phyloP scores from a whole-genome alignment of 2,888 invertebrate genomes.

The Crossocerus cetratus region DNA sequence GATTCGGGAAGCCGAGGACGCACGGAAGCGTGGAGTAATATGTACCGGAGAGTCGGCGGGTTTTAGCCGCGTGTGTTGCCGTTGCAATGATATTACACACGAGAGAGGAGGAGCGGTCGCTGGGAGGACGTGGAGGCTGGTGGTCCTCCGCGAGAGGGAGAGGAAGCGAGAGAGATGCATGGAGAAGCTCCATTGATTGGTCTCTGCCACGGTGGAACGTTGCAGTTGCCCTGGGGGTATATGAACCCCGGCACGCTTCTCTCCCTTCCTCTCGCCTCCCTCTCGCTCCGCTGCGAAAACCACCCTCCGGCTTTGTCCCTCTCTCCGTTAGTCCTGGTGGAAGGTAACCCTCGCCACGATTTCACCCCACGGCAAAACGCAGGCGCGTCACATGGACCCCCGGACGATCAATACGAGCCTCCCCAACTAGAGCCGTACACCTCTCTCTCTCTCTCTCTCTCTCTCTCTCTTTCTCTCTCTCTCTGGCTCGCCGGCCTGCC shows the following conservation, averaged over 20 bases:
- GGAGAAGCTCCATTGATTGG: slow-evolving; percentile 74
- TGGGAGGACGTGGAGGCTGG: slow-evolving; percentile 28
- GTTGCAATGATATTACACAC: slow-evolving; percentile 44
- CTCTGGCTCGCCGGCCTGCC: not conserved
- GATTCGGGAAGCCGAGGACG: not conserved
- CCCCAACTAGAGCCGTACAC: slow-evolving; percentile 54
- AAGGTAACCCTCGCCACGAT: slow-evolving; percentile 57
- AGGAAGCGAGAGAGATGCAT: slow-evolving; percentile 44
- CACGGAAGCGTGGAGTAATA: not conserved
- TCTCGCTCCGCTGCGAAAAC: slow-evolving; percentile 43
- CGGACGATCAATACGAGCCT: slow-evolving; percentile 74
- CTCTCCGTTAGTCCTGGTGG: slow-evolving; percentile 30
- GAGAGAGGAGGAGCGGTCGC: slow-evolving; percentile 40
- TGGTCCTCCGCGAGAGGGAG: slow-evolving; percentile 23
- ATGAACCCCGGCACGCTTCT: slow-evolving; percentile 69
- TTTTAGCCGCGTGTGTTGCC: slow-evolving; percentile 4
- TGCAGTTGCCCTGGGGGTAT: slow-evolving; percentile 70
- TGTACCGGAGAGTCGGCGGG: not conserved
- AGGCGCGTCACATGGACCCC: slow-evolving; percentile 75
- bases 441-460: slow-evolving; percentile 18
- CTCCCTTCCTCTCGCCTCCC: slow-evolving; percentile 38
- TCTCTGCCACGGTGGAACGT: slow-evolving; percentile 67
- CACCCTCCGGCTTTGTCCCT: slow-evolving; percentile 19
- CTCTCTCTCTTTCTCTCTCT: not conserved
- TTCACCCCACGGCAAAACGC: slow-evolving; percentile 66